Conservation (phyloP, 1,140 invertebrate genomes). For the Lordiphosa mommai region DNA sequence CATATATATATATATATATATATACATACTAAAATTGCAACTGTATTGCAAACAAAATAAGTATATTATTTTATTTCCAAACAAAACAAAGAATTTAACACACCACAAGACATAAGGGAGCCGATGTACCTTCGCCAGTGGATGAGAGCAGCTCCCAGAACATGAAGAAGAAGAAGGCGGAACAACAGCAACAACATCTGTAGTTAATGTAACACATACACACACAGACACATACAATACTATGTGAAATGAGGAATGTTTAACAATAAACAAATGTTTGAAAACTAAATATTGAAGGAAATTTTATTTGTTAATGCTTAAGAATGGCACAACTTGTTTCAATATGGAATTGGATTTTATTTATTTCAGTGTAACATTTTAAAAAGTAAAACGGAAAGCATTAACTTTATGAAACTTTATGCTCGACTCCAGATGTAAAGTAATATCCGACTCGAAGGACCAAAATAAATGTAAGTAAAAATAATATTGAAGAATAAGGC, state of each 20-base stretch:
- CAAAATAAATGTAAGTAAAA: too few species aligned
- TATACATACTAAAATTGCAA: constrained; percentile 44
- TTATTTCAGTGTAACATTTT: too few species aligned
- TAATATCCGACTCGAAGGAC: too few species aligned
- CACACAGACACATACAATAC: constrained; percentile 36
- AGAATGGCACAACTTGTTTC: too few species aligned
- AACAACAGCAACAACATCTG: constrained; percentile 33
- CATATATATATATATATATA: constrained; percentile 42
- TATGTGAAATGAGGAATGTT: constrained; percentile 66
- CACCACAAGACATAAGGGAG: constrained; percentile 18
- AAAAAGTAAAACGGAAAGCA: too few species aligned
- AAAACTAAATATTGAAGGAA: constrained; percentile 43
- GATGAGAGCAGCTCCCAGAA: constrained; percentile 4
- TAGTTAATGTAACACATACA: constrained; percentile 35
- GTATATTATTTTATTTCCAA: constrained; percentile 67
- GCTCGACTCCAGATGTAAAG: too few species aligned
- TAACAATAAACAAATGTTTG: constrained; percentile 76
- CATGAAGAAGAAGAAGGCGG: too few species aligned
- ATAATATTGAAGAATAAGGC: too few species aligned
- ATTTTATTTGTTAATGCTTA: constrained; percentile 8
- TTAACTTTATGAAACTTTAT: too few species aligned
- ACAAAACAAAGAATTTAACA: constrained; percentile 43
- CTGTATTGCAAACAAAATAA: constrained; percentile 56
- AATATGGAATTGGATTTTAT: too few species aligned
- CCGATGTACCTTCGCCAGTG: neutral